Base-by-base conservation (phyloP, 1,140 invertebrate genomes). In the Cepaea nemoralis region DNA sequence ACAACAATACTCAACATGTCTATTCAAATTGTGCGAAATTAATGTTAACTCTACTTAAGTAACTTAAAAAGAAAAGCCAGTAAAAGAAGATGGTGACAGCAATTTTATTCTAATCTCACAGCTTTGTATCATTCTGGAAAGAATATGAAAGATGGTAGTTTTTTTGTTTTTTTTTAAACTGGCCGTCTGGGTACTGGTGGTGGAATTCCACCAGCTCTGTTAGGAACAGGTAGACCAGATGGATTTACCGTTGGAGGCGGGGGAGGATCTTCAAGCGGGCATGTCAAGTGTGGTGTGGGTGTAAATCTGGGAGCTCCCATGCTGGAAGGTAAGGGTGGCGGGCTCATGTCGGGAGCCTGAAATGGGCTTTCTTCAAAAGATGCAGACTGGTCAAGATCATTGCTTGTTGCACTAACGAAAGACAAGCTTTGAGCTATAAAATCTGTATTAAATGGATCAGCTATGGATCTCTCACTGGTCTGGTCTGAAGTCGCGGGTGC, bases 391-490 rank as follows among this genome's bases (percentile, higher is more conserved):
- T 71, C 10, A n/a, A 81, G 55, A 35, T 75, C 75, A 42, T 76
- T 82, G 27, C 67, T 63, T 27, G 73, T 77, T 22, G 70, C 76
- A 48, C 71, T 79, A 40, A 50, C 14, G 59, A 69, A 67, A 37
- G 39, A 39, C 22, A 45, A 16, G 2, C 14, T 22, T 59, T 55
- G 63, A n/a, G 69, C 39, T 33, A 42, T 31, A n/a, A 63, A 63
- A 50, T 83, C 83, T 14, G 86, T 85, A 66, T 85, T 81, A 85
- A 87, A 87, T 31, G 83, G 86, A 76, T 87, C 86, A 10, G 66
- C 24, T 48, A 77, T 39, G 24, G 71, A 48, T 55, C n/a, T 55
- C 39, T 75, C 19, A 6, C 27, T 2, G 19, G 24, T 22, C 31
- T 71, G 69, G 37, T 71, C 37, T 35, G 55, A 12, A 33, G 42